A percentile compares a stretch with the other conserved stretches of the same genome.
phyloP scores from a whole-genome alignment of 2,113 vertebrate species.

The Lophius piscatorius region DNA sequence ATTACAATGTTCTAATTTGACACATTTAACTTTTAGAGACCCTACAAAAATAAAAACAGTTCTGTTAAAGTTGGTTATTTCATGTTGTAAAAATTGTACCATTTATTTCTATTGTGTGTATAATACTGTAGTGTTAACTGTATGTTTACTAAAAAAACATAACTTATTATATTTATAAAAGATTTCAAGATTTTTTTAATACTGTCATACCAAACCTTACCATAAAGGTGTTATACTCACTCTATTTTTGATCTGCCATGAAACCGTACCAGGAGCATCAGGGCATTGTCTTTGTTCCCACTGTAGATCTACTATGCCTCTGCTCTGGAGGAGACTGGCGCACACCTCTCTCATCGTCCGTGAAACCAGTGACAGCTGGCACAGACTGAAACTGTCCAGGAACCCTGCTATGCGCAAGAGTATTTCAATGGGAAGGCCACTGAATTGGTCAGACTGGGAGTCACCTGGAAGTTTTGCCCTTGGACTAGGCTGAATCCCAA shows the following conservation, averaged over 20 bases:
- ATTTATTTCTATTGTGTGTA: too few relatives aligned
- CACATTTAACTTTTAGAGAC: too few relatives aligned
- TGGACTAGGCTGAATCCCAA: conserved; percentile 88
- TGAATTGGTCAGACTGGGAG: conserved; percentile 85
- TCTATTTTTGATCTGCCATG: conserved; percentile 95
- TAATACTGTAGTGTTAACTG: too few relatives aligned
- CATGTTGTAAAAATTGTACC: too few relatives aligned
- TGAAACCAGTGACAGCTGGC: conserved; percentile 94
- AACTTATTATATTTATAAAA: too few relatives aligned
- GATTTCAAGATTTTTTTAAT: too few relatives aligned
- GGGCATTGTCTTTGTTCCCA: conserved; percentile 87
- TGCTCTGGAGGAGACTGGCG: conserved; percentile 91
- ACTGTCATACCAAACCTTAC: background rate
- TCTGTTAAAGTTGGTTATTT: too few relatives aligned
- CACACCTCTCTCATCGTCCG: conserved; percentile 95
- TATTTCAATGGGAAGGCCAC: conserved; percentile 91
- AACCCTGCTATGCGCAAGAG: conserved; percentile 94
- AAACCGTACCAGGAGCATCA: conserved; percentile 77
- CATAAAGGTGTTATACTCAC: conserved; percentile 67
- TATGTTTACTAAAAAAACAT: too few relatives aligned
- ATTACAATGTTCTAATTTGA: too few relatives aligned
- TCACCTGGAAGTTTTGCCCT: conserved; percentile 72
- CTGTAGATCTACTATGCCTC: conserved; percentile 94
- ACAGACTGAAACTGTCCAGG: conserved; percentile 96
- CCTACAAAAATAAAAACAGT: too few relatives aligned